Conservation (phyloP, 2,797 vertebrate species). For the Somateria mollissima region DNA sequence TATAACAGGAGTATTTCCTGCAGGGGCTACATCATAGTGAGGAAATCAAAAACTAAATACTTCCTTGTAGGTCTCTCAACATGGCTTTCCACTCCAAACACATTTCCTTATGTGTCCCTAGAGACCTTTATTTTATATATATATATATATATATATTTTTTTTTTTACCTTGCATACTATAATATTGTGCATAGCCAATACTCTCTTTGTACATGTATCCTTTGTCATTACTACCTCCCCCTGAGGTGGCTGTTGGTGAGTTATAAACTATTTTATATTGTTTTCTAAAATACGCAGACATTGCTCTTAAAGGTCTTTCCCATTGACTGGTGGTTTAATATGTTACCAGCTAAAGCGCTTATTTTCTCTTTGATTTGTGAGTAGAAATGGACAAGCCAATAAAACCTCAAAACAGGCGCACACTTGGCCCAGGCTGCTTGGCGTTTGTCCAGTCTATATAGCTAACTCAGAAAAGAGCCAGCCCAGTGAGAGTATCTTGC, state of each 20-base stretch:
- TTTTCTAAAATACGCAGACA: background rate
- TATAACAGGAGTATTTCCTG: constrained; percentile 20
- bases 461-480: background rate
- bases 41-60: constrained; percentile 28
- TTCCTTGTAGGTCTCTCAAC: constrained; percentile 36
- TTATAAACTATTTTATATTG: constrained; percentile 12
- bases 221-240: background rate
- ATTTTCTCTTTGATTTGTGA: constrained; percentile 20
- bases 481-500: background rate
- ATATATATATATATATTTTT: background rate
- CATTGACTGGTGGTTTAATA: background rate
- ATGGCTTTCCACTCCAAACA: background rate
- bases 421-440: background rate
- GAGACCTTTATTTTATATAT: background rate
- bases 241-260: background rate
- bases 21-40: background rate
- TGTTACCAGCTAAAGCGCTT: background rate
- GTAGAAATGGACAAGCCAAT: background rate
- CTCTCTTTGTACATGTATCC: background rate
- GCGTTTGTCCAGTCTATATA: background rate
- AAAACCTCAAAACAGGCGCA: background rate
- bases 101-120: constrained; percentile 32
- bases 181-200: background rate
- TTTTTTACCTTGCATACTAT: background rate
- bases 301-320: background rate